Evolutionary conservation across 2,888 invertebrate genomes (phyloP).

Genomic region (Drosophila dives): DNA sequence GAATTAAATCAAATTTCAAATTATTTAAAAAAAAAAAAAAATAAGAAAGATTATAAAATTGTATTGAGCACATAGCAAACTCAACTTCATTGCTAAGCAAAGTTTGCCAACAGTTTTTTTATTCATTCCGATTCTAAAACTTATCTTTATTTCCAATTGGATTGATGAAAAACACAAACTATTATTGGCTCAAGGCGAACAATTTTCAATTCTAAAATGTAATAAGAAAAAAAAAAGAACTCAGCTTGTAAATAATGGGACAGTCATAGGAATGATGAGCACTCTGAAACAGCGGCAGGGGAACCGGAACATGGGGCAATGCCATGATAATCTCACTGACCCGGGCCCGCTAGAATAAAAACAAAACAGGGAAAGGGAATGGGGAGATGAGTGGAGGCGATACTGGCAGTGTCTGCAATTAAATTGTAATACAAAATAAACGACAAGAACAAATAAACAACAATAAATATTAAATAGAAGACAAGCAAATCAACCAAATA

Average conservation of each 20-base stretch:
- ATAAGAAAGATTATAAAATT: background rate
- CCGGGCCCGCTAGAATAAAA: constrained; percentile 31
- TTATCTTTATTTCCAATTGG: background rate
- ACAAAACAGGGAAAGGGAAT: background rate
- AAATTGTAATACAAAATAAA: constrained; percentile 75
- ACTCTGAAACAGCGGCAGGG: background rate
- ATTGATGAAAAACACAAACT: background rate
- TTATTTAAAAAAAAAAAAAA: no score
- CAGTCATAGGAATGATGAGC: background rate
- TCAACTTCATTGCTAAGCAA: background rate
- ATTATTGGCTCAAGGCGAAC: constrained; percentile 50
- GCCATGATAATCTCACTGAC: constrained; percentile 70
- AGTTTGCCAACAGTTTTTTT: background rate
- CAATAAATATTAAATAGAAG: background rate
- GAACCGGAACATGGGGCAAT: background rate
- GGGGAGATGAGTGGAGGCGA: constrained; percentile 20
- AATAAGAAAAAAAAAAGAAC: constrained; percentile 11
- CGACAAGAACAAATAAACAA: constrained; percentile 34
- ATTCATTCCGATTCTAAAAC: constrained; percentile 14
- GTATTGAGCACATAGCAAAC: background rate
- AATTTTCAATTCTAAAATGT: constrained; percentile 38
- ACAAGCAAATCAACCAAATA: constrained; percentile 2
- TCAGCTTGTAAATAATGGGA: constrained; percentile 19
- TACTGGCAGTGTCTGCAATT: constrained; percentile 65
- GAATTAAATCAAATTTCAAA: no score